A percentile compares a stretch with the other conserved stretches of the same genome.
phyloP scores from a whole-genome alignment of 2,888 invertebrate species.

The Pteria penguin region DNA sequence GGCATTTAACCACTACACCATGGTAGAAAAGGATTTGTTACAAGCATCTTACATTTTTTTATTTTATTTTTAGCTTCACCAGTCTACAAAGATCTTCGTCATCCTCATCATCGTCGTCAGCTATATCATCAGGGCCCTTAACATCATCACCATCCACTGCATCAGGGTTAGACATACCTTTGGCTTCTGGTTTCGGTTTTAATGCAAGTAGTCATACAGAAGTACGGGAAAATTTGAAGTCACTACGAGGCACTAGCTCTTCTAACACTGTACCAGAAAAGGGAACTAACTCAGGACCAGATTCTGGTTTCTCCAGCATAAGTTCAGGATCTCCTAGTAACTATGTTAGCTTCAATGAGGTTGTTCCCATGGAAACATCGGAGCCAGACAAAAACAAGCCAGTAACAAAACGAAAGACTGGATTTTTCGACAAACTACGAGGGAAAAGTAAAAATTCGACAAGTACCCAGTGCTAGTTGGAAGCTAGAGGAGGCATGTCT shows the following conservation, averaged over 20 bases:
- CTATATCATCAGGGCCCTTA: not conserved
- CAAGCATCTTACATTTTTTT: too few species aligned
- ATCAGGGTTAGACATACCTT: not conserved
- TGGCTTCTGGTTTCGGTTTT: slow-evolving; percentile 9
- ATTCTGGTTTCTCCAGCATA: not conserved
- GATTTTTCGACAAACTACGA: not conserved
- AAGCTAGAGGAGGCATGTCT: too few species aligned
- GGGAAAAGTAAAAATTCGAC: slow-evolving; percentile 4
- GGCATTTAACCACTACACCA: too few species aligned
- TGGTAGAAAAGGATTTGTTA: too few species aligned
- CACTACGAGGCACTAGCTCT: not conserved
- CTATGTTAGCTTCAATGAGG: not conserved
- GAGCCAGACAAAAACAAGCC: not conserved
- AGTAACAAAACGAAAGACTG: not conserved
- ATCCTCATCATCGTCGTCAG: not conserved
- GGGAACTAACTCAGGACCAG: not conserved
- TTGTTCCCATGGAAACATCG: not conserved
- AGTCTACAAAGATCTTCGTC: not conserved
- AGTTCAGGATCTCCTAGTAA: not conserved
- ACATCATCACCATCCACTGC: not conserved
- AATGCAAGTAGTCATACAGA: slow-evolving; percentile 15
- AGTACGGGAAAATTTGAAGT: not conserved
- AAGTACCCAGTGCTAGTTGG: slow-evolving; percentile 27
- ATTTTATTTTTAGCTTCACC: not conserved
- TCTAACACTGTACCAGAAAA: not conserved